These are phyloP conservation scores for Numenius arquata DNA, from an alignment of 2,113 vertebrate species.

Conservation along the genomic window DNA sequence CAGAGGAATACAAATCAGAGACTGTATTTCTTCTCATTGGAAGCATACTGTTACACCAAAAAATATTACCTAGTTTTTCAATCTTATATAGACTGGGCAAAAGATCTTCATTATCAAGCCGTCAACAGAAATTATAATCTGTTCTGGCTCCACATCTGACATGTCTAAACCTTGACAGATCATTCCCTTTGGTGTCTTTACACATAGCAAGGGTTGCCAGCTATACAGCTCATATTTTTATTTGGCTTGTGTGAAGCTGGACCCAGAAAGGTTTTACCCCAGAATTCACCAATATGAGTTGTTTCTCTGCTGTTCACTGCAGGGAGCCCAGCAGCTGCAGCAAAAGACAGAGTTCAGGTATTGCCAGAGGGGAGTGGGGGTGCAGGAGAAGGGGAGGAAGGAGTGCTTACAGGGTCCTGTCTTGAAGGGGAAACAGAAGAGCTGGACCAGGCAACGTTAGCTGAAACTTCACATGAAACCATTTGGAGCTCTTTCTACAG, in stretches of 20 bases:
- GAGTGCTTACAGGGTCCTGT: neutral
- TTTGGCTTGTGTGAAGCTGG: neutral
- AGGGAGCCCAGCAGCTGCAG: neutral
- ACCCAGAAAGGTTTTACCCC: neutral
- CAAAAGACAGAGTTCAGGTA: neutral
- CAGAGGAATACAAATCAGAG: constrained; percentile 45
- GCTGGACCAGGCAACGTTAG: neutral
- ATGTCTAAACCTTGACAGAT: neutral
- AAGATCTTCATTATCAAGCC: neutral
- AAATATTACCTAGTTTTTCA: neutral
- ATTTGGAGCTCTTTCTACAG: neutral
- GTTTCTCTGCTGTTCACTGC: neutral
- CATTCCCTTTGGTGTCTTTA: neutral
- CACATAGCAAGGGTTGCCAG: neutral
- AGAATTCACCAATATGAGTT: neutral
- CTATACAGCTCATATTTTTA: neutral
- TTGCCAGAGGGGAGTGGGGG: neutral
- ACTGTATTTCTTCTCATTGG: neutral
- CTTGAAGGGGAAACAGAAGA: neutral
- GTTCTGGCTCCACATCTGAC: neutral
- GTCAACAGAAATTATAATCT: neutral
- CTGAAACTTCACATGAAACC: neutral
- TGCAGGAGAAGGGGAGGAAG: neutral
- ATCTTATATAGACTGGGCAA: neutral
- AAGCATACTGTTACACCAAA: neutral